These are phyloP conservation scores for Megaceryle maxima DNA, from an alignment of 2,113 vertebrate species.

Conservation along the genomic window DNA sequence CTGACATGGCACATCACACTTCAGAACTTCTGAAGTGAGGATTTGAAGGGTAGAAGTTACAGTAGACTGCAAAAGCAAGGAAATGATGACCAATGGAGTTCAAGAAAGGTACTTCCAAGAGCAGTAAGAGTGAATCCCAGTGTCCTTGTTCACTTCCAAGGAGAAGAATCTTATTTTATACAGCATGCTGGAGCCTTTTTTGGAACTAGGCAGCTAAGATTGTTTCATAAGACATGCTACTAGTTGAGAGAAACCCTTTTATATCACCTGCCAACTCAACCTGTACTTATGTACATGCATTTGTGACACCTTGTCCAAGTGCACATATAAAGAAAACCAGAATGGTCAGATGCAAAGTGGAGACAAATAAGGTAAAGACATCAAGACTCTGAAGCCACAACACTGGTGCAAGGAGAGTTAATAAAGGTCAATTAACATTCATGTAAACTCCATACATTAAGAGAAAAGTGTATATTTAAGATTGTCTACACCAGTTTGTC, in stretches of 20 bases:
- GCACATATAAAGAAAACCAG: background rate
- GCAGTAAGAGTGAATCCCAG: background rate
- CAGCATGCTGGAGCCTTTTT: background rate
- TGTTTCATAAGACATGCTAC: background rate
- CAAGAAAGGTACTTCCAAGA: background rate
- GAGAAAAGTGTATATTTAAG: background rate
- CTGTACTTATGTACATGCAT: background rate
- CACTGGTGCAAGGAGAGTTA: background rate
- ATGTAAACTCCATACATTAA: background rate
- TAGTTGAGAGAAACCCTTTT: background rate
- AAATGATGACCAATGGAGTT: background rate
- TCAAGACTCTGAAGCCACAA: background rate
- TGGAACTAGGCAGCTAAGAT: background rate
- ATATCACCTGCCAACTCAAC: background rate
- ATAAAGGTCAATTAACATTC: background rate
- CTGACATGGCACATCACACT: background rate
- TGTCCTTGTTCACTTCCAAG: background rate
- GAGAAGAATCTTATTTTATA: background rate
- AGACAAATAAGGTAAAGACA: background rate
- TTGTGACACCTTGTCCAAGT: background rate
- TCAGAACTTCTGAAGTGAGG: background rate
- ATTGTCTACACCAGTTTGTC: background rate
- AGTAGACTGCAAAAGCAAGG: background rate
- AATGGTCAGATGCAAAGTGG: background rate
- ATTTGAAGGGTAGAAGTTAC: background rate